A percentile compares a stretch with the other conserved stretches of the same genome.
Conservation (phyloP, 92 coral and sea anemone genomes). For the Palythoa grandiflora region DNA sequence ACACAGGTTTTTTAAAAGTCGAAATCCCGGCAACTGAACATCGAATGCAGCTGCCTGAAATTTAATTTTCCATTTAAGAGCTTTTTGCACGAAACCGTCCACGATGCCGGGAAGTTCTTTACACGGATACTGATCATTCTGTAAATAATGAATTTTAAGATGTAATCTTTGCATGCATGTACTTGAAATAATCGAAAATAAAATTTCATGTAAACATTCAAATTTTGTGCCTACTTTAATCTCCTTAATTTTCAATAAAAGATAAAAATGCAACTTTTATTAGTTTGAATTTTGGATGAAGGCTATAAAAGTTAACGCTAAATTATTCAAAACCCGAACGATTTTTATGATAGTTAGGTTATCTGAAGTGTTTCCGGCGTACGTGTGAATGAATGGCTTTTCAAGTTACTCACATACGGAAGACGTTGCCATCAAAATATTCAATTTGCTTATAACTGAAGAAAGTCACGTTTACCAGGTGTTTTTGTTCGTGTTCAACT, state of each 20-base stretch:
- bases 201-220: background rate
- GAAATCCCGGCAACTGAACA: background rate
- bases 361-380: no score
- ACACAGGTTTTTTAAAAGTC: background rate
- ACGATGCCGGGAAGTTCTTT: background rate
- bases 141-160: background rate
- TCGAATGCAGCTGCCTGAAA: background rate
- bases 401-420: no score
- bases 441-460: no score
- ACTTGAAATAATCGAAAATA: background rate
- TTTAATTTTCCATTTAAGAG: background rate
- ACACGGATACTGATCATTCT: background rate
- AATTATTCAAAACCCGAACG: no score
- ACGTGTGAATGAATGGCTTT: no score
- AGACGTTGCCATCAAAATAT: no score
- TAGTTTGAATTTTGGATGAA: no score
- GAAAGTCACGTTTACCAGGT: no score
- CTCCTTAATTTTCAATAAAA: background rate
- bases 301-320: no score
- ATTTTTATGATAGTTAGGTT: no score
- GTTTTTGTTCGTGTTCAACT: no score
- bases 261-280: no score
- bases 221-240: background rate
- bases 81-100: constrained; percentile 5
- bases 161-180: constrained; percentile 7